These are phyloP conservation scores for Nasonovia ribisnigri DNA, from an alignment of 2,888 invertebrate genomes.

Conservation along the genomic window DNA sequence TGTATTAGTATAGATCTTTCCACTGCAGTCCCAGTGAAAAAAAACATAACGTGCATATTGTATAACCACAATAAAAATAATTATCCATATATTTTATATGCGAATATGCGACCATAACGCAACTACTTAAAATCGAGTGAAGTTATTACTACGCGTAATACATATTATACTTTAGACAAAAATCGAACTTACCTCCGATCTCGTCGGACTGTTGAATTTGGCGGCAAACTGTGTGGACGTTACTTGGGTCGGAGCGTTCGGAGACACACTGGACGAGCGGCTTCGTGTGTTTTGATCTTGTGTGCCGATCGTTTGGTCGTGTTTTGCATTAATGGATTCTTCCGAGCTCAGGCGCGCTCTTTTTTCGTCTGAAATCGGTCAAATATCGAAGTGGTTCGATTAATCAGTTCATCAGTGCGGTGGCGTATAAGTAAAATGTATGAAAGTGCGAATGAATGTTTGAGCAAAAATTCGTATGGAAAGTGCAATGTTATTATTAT, in stretches of 20 bases:
- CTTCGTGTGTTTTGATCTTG: conserved; percentile 58
- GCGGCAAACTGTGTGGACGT: conserved; percentile 61
- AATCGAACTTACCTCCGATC: conserved; percentile 58
- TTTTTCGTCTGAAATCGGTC: conserved; percentile 48
- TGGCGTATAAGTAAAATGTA: background rate
- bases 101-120: background rate
- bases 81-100: background rate
- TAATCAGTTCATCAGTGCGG: background rate
- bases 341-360: conserved; percentile 54
- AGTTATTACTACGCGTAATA: background rate
- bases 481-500: background rate
- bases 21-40: background rate
- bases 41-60: no score
- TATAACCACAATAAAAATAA: background rate
- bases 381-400: background rate
- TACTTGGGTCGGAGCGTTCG: conserved; percentile 56
- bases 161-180: background rate
- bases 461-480: background rate
- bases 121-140: background rate
- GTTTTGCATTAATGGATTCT: conserved; percentile 48
- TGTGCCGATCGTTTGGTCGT: conserved; percentile 33
- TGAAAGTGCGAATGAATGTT: background rate
- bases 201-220: conserved; percentile 54
- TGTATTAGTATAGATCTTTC: background rate
- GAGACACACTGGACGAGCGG: conserved; percentile 57